Base-by-base conservation (phyloP, 2,888 invertebrate species). In the Charanyca ferruginea region DNA sequence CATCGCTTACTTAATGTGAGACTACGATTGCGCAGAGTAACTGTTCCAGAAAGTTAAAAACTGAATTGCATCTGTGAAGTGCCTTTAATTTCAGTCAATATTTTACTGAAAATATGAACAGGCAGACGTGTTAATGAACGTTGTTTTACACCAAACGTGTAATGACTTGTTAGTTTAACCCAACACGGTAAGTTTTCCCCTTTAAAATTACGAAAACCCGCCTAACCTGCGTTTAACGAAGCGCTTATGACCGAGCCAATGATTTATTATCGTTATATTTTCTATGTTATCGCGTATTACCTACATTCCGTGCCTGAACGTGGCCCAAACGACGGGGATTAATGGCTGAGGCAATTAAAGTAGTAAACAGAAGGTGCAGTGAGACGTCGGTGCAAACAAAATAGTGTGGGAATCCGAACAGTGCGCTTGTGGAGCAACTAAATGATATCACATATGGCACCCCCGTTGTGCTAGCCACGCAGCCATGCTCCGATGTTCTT, bases 321-420 rank as follows among this genome's bases (percentile, higher is more conserved):
- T 85, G 80, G 87, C 87, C 88, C 84, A 82, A 84, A 81, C 83
- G 93, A 92, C 93, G 85, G 88, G 91, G 90, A 93, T 92, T 93
- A 93, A 94, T 93, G 91, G 88, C 89, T 87, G 78, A 87, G 91
- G 92, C 93, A 93, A 94, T 94, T 93, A 94, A 93, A 93, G 93
- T 90, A 92, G 91, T 92, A 92, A 92, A 91, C 92, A 93, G 91
- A 90, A 93, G 93, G 93, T 93, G 93, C 92, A 92, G 86, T 85
- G 87, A 87, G 88, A 88, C 85, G 78, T 80, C 73, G 79, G 79
- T 77, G 83, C 87, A 88, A 90, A 89, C 89, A 89, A 91, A 90
- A 90, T 93, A 91, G 87, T 92, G 90, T 91, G 91, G 90, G 89
- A 91, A 90, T 87, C 79, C 78, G 73, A 80, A 84, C 76, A 73